These are phyloP conservation scores for Platysteira castanea DNA, from an alignment of 2,113 vertebrate genomes.

Conservation along the genomic window DNA sequence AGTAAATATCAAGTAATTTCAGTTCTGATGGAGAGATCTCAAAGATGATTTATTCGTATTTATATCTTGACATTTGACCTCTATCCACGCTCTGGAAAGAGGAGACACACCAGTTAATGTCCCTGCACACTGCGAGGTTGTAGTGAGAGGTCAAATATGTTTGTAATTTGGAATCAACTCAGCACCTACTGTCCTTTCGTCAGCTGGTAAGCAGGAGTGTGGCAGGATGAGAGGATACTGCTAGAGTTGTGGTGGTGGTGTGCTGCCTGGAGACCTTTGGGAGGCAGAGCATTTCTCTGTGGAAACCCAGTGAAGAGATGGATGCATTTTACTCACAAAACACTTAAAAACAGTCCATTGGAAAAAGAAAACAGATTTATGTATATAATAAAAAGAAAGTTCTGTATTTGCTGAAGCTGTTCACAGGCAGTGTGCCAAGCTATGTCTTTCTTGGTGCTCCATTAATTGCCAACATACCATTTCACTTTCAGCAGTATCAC, in stretches of 20 bases:
- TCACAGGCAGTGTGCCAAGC: not conserved
- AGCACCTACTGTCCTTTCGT: not conserved
- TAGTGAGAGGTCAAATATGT: not conserved
- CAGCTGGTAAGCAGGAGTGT: not conserved
- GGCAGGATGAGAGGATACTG: not conserved
- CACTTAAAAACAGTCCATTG: not conserved
- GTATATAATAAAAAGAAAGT: not conserved
- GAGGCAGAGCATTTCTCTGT: not conserved
- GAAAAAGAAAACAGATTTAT: not conserved
- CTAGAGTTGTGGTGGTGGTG: not conserved
- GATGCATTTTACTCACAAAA: not conserved
- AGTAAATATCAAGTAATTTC: not conserved
- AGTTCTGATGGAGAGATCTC: not conserved
- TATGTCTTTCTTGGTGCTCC: not conserved
- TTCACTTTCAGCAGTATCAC: not conserved
- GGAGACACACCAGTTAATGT: not conserved
- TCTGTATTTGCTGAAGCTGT: not conserved
- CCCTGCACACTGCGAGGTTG: not conserved
- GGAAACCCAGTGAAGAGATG: not conserved
- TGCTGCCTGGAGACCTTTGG: not conserved
- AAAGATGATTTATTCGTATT: not conserved
- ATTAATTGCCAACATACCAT: not conserved
- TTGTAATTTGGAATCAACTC: not conserved
- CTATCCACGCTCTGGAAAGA: not conserved
- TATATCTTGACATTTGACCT: not conserved